Evolutionary conservation across 2,797 vertebrate species (phyloP).

Genomic region (Mallotus villosus): DNA sequence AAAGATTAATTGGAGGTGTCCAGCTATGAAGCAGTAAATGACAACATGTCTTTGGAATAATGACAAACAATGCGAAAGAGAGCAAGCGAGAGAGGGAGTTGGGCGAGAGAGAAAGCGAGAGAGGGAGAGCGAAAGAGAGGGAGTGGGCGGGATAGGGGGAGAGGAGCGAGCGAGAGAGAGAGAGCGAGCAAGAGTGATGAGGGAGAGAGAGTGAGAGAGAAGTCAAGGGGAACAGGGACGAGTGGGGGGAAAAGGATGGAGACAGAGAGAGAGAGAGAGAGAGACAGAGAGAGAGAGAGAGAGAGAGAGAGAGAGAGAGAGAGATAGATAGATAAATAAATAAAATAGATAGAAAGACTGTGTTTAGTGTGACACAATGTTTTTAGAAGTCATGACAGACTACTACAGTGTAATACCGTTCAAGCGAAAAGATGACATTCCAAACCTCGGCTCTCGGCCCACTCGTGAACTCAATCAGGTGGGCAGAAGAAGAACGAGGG

Average conservation of each 20-base stretch:
- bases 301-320: too few species aligned
- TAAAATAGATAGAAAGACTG: too few species aligned
- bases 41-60: conserved; percentile 71
- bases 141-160: conserved; percentile 50
- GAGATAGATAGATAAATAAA: too few species aligned
- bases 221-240: too few species aligned
- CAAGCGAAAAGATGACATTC: conserved; percentile 10
- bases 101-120: conserved; percentile 42
- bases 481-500: conserved; percentile 52
- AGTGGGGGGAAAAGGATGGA: too few species aligned
- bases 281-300: too few species aligned
- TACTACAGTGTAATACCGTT: not conserved
- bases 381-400: conserved; percentile 31
- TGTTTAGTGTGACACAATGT: conserved; percentile 28
- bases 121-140: conserved; percentile 55
- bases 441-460: conserved; percentile 45
- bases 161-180: not conserved
- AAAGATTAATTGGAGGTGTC: conserved; percentile 76
- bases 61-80: conserved; percentile 50
- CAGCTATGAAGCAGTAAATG: conserved; percentile 73
- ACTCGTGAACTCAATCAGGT: conserved; percentile 70
- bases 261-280: too few species aligned
- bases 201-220: not conserved
- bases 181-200: not conserved
- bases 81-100: conserved; percentile 14